A percentile compares a stretch with the other conserved stretches of the same genome.
Evolutionary conservation across 2,797 vertebrate species (phyloP).

Genomic region (Coregonus suidteri): DNA sequence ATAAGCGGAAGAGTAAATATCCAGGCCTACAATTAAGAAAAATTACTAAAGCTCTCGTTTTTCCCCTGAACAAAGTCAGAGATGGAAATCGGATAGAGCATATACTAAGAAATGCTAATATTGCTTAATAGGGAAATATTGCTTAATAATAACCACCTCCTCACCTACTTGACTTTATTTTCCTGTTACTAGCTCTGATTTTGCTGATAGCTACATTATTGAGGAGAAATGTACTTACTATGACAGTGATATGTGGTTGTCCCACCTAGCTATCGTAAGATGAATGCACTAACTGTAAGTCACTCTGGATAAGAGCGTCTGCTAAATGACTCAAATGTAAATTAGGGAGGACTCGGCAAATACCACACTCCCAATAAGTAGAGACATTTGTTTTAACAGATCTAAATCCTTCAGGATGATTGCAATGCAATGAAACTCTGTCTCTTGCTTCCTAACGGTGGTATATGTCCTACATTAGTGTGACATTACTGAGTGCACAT

Average conservation of each 20-base stretch:
- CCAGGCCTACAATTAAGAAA: background rate
- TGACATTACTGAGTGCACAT: background rate
- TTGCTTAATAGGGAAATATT: background rate
- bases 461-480: background rate
- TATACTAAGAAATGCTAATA: background rate
- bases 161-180: too few species aligned
- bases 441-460: background rate
- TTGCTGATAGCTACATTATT: too few species aligned
- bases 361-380: conserved; percentile 8
- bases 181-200: too few species aligned
- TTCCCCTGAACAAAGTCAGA: background rate
- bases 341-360: background rate
- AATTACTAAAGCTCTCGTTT: background rate
- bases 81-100: conserved; percentile 15
- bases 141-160: background rate
- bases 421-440: conserved; percentile 45
- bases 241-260: too few species aligned
- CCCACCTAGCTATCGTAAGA: too few species aligned
- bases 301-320: too few species aligned
- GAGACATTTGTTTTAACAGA: conserved; percentile 17
- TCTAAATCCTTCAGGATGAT: conserved; percentile 29
- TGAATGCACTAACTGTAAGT: too few species aligned
- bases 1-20: background rate
- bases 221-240: too few species aligned
- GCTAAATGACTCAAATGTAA: background rate